These are phyloP conservation scores for Capromys pilorides DNA, from an alignment of 2,797 vertebrate genomes.

Conservation along the genomic window DNA sequence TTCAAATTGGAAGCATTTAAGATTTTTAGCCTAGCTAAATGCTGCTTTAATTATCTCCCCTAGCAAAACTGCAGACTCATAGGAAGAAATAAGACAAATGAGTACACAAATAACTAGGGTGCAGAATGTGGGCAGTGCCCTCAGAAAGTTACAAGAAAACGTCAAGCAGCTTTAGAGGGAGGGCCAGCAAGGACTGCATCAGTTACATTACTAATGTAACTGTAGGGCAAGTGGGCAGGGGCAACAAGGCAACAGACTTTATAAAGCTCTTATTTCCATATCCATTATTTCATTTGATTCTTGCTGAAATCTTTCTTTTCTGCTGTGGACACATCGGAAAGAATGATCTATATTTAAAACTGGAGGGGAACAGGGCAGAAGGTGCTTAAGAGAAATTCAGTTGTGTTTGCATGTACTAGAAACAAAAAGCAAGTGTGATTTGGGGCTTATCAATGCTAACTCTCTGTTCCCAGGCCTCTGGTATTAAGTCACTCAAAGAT, in stretches of 20 bases:
- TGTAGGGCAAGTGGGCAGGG: rapidly evolving
- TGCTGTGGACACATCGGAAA: background rate
- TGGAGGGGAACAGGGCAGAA: background rate
- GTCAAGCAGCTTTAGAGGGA: background rate
- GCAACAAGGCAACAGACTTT: no score
- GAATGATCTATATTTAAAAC: background rate
- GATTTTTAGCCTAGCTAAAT: conserved; percentile 40
- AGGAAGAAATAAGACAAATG: background rate
- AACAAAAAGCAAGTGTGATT: rapidly evolving
- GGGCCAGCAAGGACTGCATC: background rate
- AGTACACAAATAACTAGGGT: background rate
- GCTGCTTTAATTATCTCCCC: background rate
- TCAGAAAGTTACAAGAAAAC: background rate
- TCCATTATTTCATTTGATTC: background rate
- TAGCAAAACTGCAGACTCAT: conserved; percentile 33
- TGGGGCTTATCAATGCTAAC: background rate
- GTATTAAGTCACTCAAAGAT: background rate
- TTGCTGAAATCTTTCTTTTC: background rate
- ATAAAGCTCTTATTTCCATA: background rate
- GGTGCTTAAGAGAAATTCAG: background rate
- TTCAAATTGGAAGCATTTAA: conserved; percentile 73
- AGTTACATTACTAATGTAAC: background rate
- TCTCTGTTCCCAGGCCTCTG: background rate
- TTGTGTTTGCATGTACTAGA: background rate
- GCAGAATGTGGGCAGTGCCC: background rate